phyloP scores from a whole-genome alignment of 2,797 vertebrate species.

The Karalla daura region DNA sequence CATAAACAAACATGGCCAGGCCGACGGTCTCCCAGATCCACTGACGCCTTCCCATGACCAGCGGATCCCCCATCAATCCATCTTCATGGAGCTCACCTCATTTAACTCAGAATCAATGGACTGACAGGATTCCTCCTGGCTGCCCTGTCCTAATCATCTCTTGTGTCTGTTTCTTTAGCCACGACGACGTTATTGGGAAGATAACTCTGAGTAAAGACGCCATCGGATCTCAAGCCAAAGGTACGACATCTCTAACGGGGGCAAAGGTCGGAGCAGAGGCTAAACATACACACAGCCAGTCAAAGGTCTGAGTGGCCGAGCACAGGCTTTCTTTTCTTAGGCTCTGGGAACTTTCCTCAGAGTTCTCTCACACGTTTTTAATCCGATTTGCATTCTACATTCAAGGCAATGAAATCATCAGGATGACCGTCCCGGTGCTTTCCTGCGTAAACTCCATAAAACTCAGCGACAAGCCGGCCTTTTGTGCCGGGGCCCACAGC shows the following conservation, averaged over 20 bases:
- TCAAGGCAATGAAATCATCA: not conserved
- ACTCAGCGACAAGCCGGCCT: too few species aligned
- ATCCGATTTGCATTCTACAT: slow-evolving; percentile 15
- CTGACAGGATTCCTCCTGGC: not conserved
- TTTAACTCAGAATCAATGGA: slow-evolving; percentile 26
- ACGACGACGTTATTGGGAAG: slow-evolving; percentile 94
- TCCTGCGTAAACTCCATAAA: slow-evolving; percentile 11
- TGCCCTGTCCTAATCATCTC: slow-evolving; percentile 6
- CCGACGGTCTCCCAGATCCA: slow-evolving; percentile 54
- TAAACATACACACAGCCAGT: slow-evolving; percentile 48
- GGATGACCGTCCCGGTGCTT: not conserved
- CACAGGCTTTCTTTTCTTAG: slow-evolving; percentile 31
- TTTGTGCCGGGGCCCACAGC: slow-evolving; percentile 4
- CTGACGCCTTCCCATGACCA: slow-evolving; percentile 34
- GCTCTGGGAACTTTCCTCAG: slow-evolving; percentile 64
- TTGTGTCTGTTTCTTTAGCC: slow-evolving; percentile 75
- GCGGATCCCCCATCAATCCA: slow-evolving; percentile 1
- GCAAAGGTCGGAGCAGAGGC: slow-evolving; percentile 65
- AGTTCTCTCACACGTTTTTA: slow-evolving; percentile 28
- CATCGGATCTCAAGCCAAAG: slow-evolving; percentile 86
- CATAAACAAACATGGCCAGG: slow-evolving; percentile 64
- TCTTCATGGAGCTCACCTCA: slow-evolving; percentile 8
- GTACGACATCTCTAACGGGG: slow-evolving; percentile 69
- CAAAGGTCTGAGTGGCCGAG: slow-evolving; percentile 49
- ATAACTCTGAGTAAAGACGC: slow-evolving; percentile 88